These are phyloP conservation scores for Lithophane semibrunnea DNA, from an alignment of 2,888 invertebrate genomes.

Conservation along the genomic window DNA sequence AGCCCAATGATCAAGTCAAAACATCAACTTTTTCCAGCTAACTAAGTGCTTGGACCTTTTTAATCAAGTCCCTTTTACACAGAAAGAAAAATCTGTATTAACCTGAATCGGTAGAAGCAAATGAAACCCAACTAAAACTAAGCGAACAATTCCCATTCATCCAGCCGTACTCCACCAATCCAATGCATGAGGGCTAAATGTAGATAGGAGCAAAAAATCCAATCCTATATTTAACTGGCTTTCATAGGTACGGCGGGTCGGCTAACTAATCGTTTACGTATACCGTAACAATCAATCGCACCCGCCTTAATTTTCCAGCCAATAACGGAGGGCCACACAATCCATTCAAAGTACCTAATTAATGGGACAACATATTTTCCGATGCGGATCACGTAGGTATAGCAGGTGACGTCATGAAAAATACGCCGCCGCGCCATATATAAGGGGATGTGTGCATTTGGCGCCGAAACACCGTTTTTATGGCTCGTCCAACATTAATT, in stretches of 20 bases:
- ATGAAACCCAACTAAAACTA: slow-evolving; percentile 42
- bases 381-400: slow-evolving; percentile 80
- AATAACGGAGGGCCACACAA: slow-evolving; percentile 80
- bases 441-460: slow-evolving; percentile 69
- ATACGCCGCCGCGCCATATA: slow-evolving; percentile 73
- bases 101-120: slow-evolving; percentile 22
- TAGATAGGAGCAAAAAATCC: slow-evolving; percentile 59
- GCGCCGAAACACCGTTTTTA: slow-evolving; percentile 72
- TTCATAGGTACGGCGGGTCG: slow-evolving; percentile 55
- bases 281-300: slow-evolving; percentile 81
- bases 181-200: slow-evolving; percentile 50
- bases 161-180: slow-evolving; percentile 42
- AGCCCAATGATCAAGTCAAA: neutral
- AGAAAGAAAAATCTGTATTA: slow-evolving; percentile 5
- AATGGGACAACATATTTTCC: slow-evolving; percentile 84
- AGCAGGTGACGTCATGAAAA: slow-evolving; percentile 84
- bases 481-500: slow-evolving; percentile 75
- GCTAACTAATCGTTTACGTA: slow-evolving; percentile 77
- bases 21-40: slow-evolving; percentile 1
- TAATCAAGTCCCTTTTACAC: slow-evolving; percentile 28
- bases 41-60: neutral
- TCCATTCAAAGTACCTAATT: slow-evolving; percentile 86
- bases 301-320: slow-evolving; percentile 82
- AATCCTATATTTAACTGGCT: slow-evolving; percentile 64
- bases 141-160: slow-evolving; percentile 56